Conservation (phyloP, 2,888 invertebrate genomes). For the Stenodera caucasica region DNA sequence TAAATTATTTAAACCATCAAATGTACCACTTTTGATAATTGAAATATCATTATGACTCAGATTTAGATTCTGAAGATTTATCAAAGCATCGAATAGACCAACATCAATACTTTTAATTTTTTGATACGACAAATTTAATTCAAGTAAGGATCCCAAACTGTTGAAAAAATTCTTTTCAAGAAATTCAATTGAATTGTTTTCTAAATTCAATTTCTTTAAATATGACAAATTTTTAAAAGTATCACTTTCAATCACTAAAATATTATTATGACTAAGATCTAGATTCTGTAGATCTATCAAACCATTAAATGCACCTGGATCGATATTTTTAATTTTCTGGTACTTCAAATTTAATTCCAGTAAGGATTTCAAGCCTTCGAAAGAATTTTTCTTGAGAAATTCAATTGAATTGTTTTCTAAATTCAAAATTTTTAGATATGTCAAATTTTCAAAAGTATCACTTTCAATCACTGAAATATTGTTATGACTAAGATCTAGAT, state of each 20-base stretch:
- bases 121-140: background rate
- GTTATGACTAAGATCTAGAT: too few species aligned
- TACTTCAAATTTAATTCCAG: too few species aligned
- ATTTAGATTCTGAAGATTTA: background rate
- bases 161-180: constrained; percentile 4
- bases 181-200: background rate
- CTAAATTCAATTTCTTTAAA: background rate
- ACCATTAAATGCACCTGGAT: too few species aligned
- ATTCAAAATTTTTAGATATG: background rate
- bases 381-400: constrained; percentile 7
- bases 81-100: constrained; percentile 1
- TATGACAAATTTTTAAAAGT: constrained; percentile 6
- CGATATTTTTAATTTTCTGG: too few species aligned
- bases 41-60: constrained; percentile 10
- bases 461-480: too few species aligned
- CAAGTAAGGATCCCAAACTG: background rate
- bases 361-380: background rate
- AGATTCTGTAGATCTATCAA: constrained; percentile 9
- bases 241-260: background rate
- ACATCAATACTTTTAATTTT: background rate
- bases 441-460: too few species aligned
- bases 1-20: constrained; percentile 7
- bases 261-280: constrained; percentile 7
- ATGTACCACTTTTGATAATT: background rate
- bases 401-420: background rate